These are phyloP conservation scores for Chloroceryle aenea DNA, from an alignment of 2,113 vertebrate genomes.

Conservation along the genomic window DNA sequence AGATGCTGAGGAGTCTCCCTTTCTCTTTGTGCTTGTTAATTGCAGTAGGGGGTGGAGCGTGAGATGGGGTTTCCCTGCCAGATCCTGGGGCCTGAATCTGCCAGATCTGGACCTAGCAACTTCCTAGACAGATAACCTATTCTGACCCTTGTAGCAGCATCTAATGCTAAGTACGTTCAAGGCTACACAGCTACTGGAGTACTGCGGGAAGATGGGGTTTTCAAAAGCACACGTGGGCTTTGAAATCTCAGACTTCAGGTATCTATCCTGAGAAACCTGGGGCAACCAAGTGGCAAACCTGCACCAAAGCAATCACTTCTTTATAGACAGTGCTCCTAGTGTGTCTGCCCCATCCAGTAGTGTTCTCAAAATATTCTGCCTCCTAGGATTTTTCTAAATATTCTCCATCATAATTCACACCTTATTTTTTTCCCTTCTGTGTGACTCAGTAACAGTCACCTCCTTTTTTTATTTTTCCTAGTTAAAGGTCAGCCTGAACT, in stretches of 20 bases:
- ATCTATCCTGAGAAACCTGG: neutral
- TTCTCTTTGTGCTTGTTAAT: neutral
- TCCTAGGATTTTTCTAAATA: slow-evolving; percentile 42
- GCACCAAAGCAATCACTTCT: neutral
- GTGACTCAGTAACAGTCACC: slow-evolving; percentile 26
- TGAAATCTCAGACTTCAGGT: neutral
- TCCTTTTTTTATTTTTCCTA: slow-evolving; percentile 49
- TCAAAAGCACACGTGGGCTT: neutral
- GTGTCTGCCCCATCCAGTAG: neutral
- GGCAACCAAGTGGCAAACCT: neutral
- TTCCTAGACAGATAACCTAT: neutral
- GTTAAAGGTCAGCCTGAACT: slow-evolving; percentile 51
- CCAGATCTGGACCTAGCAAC: neutral
- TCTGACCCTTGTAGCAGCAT: neutral
- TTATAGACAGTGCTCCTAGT: neutral
- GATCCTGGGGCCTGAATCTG: neutral
- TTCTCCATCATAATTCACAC: neutral
- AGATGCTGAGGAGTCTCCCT: neutral
- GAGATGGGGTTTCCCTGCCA: neutral
- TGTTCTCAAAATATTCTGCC: neutral
- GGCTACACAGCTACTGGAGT: neutral
- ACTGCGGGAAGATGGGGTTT: neutral
- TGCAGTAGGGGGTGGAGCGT: neutral
- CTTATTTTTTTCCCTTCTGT: slow-evolving; percentile 6
- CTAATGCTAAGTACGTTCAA: neutral